Evolutionary conservation across 2,113 vertebrate species (phyloP).

Genomic region (Bufo gargarizans): DNA sequence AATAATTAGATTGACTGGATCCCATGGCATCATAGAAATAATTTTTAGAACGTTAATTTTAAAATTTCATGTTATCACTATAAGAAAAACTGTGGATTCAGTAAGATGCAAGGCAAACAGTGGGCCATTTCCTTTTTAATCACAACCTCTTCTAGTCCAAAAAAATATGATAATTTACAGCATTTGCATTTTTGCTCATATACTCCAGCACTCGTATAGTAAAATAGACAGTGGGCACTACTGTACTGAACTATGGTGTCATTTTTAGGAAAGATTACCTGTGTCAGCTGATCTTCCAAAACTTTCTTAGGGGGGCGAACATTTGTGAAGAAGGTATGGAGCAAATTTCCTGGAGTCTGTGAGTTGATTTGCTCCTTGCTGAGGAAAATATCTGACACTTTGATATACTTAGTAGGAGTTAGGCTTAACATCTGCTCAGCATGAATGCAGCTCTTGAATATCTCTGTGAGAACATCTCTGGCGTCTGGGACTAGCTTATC

Average conservation of each 20-base stretch:
- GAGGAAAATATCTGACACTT: constrained; percentile 94
- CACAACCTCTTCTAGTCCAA: too few relatives aligned
- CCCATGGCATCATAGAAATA: not conserved
- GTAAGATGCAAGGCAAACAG: too few relatives aligned
- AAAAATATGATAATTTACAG: too few relatives aligned
- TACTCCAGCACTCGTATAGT: not conserved
- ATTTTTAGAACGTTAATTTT: not conserved
- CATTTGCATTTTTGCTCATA: not conserved
- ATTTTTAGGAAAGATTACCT: constrained; percentile 71
- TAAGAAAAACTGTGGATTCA: too few relatives aligned
- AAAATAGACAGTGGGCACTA: not conserved
- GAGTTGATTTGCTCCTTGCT: constrained; percentile 98
- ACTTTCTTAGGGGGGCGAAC: constrained; percentile 93
- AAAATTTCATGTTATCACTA: too few relatives aligned
- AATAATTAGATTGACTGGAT: not conserved
- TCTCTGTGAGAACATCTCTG: constrained; percentile 90
- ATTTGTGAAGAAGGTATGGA: constrained; percentile 93
- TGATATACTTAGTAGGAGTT: constrained; percentile 86
- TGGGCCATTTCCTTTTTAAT: too few relatives aligned
- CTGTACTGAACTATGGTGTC: not conserved
- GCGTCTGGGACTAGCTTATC: constrained; percentile 90
- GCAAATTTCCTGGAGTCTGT: constrained; percentile 91
- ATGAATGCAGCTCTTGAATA: constrained; percentile 94
- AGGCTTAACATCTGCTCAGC: constrained; percentile 94
- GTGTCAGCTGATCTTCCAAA: constrained; percentile 94